Conservation (phyloP, 2,888 invertebrate species). For the Drosophila picticornis region DNA sequence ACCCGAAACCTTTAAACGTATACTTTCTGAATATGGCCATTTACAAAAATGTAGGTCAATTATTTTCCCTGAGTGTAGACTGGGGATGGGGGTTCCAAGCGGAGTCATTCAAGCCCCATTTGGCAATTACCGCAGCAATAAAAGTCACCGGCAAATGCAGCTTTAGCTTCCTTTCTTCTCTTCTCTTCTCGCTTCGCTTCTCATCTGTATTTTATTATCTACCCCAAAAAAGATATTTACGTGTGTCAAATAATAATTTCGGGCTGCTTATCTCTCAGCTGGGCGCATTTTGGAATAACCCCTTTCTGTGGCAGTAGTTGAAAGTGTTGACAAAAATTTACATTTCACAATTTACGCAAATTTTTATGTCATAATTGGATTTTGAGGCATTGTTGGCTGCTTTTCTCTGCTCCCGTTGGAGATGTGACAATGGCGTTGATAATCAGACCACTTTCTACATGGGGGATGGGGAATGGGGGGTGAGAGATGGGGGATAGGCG, state of each 20-base stretch:
- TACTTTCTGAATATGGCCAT: too few relatives aligned
- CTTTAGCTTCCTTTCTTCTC: neutral
- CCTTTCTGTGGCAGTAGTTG: slow-evolving; percentile 38
- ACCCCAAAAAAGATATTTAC: slow-evolving; percentile 59
- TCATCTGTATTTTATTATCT: slow-evolving; percentile 61
- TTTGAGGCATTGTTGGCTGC: slow-evolving; percentile 56
- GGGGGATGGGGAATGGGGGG: neutral
- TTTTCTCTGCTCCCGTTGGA: slow-evolving; percentile 18
- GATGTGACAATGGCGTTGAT: slow-evolving; percentile 76
- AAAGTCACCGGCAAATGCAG: slow-evolving; percentile 68
- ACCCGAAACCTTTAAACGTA: too few relatives aligned
- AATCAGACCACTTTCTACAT: slow-evolving; percentile 39
- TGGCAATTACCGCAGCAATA: slow-evolving; percentile 79
- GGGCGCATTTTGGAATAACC: slow-evolving; percentile 37
- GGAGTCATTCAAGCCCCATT: slow-evolving; percentile 73
- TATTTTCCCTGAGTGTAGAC: neutral
- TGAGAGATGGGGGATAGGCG: neutral
- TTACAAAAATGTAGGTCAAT: neutral
- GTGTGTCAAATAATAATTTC: slow-evolving; percentile 79
- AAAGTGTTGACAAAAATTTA: slow-evolving; percentile 71
- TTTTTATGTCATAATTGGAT: slow-evolving; percentile 80
- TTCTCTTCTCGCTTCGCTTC: neutral
- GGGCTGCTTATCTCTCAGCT: slow-evolving; percentile 56
- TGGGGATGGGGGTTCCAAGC: neutral
- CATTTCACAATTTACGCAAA: slow-evolving; percentile 78